Conservation (phyloP, 92 coral and sea anemone genomes). For the Palythoa grandiflora region DNA sequence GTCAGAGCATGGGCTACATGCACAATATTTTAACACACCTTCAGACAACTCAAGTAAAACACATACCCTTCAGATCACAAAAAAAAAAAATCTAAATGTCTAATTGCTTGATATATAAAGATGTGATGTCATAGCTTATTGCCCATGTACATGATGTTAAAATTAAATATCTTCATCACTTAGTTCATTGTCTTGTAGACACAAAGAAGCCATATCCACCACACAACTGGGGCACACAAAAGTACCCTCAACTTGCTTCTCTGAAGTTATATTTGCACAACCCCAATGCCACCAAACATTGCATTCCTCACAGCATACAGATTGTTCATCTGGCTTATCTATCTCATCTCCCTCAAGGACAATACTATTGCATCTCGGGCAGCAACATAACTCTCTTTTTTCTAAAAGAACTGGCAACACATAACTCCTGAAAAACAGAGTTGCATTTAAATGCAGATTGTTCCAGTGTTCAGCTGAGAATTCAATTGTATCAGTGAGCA, state of each 20-base stretch:
- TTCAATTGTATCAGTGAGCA: slow-evolving; percentile 39
- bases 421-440: slow-evolving; percentile 48
- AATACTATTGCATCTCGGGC: slow-evolving; percentile 53
- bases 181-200: neutral
- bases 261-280: slow-evolving; percentile 45
- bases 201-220: slow-evolving; percentile 27
- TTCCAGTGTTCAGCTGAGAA: slow-evolving; percentile 48
- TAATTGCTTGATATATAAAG: no score
- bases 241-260: slow-evolving; percentile 28
- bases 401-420: slow-evolving; percentile 52
- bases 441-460: slow-evolving; percentile 40
- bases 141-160: no score
- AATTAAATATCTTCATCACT: neutral
- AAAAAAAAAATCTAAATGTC: no score
- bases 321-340: slow-evolving; percentile 54
- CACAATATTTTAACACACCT: no score
- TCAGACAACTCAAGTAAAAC: no score
- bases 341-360: slow-evolving; percentile 51
- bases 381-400: slow-evolving; percentile 38
- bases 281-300: slow-evolving; percentile 59
- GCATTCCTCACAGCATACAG: slow-evolving; percentile 57
- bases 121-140: no score
- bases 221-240: slow-evolving; percentile 30
- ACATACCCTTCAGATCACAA: no score
- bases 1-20: no score